These are phyloP conservation scores for Synergus laeviventris DNA, from an alignment of 2,888 invertebrate genomes.

Conservation along the genomic window DNA sequence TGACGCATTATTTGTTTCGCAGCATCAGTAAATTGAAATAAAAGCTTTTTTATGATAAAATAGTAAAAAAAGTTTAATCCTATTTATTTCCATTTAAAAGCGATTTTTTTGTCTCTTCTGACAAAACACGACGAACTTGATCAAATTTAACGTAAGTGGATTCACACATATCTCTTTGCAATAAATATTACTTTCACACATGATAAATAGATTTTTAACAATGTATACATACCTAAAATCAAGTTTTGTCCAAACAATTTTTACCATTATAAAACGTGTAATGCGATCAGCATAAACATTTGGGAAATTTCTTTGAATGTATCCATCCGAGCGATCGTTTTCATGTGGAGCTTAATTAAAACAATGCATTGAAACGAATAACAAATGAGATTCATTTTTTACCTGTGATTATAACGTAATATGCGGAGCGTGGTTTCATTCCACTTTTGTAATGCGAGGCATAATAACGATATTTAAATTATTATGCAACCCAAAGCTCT, in stretches of 20 bases:
- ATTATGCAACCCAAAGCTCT: slow-evolving; percentile 47
- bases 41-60: neutral
- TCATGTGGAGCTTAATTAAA: slow-evolving; percentile 46
- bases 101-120: neutral
- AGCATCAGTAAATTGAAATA: neutral
- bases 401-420: slow-evolving; percentile 40
- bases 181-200: neutral
- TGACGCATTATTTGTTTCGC: neutral
- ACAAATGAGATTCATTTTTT: slow-evolving; percentile 56
- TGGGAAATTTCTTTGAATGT: slow-evolving; percentile 28
- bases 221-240: neutral
- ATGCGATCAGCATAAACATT: slow-evolving; percentile 11
- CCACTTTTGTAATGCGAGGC: slow-evolving; percentile 55
- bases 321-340: slow-evolving; percentile 2
- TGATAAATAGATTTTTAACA: slow-evolving; percentile 10
- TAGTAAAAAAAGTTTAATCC: neutral
- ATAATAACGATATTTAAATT: slow-evolving; percentile 58
- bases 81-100: neutral
- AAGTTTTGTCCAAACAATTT: neutral
- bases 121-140: neutral
- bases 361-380: slow-evolving; percentile 54
- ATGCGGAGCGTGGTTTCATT: slow-evolving; percentile 53
- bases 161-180: neutral
- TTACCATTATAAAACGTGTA: neutral
- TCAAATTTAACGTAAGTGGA: neutral